phyloP scores from a whole-genome alignment of 2,888 invertebrate genomes.

The Tachina grossa region DNA sequence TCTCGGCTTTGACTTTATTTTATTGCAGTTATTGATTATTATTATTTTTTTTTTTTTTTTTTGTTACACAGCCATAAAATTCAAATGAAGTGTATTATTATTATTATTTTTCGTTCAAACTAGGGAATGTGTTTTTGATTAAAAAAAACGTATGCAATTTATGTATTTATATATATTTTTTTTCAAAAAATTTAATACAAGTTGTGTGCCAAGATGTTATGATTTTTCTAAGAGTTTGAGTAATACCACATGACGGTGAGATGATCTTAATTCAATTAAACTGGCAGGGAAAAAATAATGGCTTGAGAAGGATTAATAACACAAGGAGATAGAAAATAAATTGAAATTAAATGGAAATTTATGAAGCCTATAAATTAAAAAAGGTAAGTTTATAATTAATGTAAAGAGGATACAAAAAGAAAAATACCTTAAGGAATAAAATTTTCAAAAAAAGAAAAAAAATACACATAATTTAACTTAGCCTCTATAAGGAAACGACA shows the following conservation, averaged over 20 bases:
- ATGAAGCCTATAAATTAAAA: too few species aligned
- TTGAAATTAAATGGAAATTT: neutral
- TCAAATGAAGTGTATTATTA: neutral
- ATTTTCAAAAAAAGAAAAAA: too few species aligned
- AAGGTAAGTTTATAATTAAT: too few species aligned
- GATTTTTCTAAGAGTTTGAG: neutral
- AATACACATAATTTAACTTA: too few species aligned
- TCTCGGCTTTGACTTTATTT: neutral
- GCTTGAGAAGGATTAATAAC: constrained; percentile 4
- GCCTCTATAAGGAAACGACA: too few species aligned
- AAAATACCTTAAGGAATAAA: too few species aligned
- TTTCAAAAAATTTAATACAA: too few species aligned
- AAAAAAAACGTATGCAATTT: neutral
- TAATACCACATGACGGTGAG: neutral
- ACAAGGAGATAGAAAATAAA: neutral
- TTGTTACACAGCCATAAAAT: constrained; percentile 4
- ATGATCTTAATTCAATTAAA: constrained; percentile 18
- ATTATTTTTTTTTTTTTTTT: too few species aligned
- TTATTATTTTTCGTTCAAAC: neutral
- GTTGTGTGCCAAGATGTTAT: constrained; percentile 8
- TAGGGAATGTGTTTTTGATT: neutral
- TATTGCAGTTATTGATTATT: neutral
- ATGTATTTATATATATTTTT: neutral
- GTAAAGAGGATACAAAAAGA: too few species aligned
- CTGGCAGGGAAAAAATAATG: neutral